Evolutionary conservation across 2,888 invertebrate genomes (phyloP), one percentile per base, ranked within the genome.

Genomic region (Pristionchus mayeri): DNA sequence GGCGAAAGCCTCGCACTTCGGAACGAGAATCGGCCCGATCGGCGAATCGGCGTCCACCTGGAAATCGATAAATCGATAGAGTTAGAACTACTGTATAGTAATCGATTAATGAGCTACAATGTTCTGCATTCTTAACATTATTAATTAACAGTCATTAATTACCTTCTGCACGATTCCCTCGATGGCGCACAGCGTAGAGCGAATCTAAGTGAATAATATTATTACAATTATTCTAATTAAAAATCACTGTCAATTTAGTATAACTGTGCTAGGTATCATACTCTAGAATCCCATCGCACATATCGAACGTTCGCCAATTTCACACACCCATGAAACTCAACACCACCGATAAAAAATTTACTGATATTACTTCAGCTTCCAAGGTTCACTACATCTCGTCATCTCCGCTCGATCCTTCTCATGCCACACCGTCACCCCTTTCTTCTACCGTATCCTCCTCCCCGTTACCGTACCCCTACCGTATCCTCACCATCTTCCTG

Each of bases 161-260:
- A 83, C 71, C 71, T 71, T 83, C 83, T 83, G 83, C 21, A 83
- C n/a, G 52, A 83, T 83, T 0, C 83, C 83, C 37, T 83, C 83
- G 48, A 83, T 71, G 3, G 83, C 83, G 13, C 24, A 50, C 11
- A 83, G 83, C 16, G 83, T 83, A 13, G 83, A 48, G 27, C 83
- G 67, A 44, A 83, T 48, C 83, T 83, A 40, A 79, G 34, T 30
- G 21, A 16, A 50, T 34, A 30, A 24, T 18, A n/a, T 24, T 34
- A 50, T 4, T 50, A 16, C 9, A 78, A 44, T 27, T 52, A 34
- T 79, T 79, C 6, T 34, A 18, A 50, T 40, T 48, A 27, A 40
- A 50, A 44, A 24, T n/a, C n/a, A n/a, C n/a, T n/a, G n/a, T n/a
- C n/a, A n/a, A n/a, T n/a, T n/a, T n/a, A n/a, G n/a, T n/a, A n/a